Evolutionary conservation across 2,888 invertebrate genomes (phyloP).

Genomic region (Fragum whitleyi): DNA sequence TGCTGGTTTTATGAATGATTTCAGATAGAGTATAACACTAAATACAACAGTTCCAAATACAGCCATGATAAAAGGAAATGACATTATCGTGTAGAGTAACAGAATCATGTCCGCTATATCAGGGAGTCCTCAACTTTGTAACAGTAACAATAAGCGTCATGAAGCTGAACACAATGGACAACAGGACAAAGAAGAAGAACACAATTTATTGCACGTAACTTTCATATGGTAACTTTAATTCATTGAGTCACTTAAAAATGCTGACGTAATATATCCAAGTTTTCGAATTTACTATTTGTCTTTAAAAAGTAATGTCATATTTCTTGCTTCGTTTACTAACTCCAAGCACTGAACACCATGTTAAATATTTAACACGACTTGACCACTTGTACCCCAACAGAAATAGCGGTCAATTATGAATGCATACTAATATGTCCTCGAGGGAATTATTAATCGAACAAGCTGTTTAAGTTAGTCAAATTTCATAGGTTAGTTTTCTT

Average conservation of each 20-base stretch:
- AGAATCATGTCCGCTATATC: conserved; percentile 42
- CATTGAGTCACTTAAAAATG: too few species aligned
- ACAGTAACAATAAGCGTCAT: not conserved
- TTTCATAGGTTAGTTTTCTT: not conserved
- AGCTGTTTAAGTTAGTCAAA: not conserved
- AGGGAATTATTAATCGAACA: not conserved
- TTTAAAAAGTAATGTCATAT: too few species aligned
- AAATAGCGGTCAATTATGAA: not conserved
- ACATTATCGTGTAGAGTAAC: conserved; percentile 61
- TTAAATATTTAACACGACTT: not conserved
- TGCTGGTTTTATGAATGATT: conserved; percentile 67
- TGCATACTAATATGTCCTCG: not conserved
- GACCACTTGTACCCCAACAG: not conserved
- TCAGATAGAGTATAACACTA: conserved; percentile 66
- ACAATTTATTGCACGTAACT: not conserved
- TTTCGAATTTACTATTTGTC: too few species aligned
- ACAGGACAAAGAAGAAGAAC: not conserved
- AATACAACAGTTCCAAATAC: conserved; percentile 69
- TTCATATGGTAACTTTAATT: not conserved
- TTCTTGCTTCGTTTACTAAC: too few species aligned
- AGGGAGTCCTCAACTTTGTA: too few species aligned
- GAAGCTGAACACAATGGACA: not conserved
- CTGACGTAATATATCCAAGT: too few species aligned
- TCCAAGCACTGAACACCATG: too few species aligned
- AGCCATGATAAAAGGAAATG: conserved; percentile 65